These are phyloP conservation scores for Drosophila albomicans DNA, from an alignment of 1,140 invertebrate genomes.

Conservation along the genomic window DNA sequence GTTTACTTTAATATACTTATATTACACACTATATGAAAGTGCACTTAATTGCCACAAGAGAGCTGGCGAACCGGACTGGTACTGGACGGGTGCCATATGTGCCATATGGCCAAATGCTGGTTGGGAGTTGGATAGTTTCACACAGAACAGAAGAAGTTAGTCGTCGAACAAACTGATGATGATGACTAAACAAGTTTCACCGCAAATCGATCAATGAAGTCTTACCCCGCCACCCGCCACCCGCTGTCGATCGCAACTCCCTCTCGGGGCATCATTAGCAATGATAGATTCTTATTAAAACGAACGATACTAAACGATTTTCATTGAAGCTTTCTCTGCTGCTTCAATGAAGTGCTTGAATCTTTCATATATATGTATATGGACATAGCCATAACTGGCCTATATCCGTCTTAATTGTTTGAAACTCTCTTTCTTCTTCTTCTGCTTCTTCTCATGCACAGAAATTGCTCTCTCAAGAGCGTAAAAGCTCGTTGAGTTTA, in stretches of 20 bases:
- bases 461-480: neutral
- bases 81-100: slow-evolving; percentile 37
- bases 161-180: slow-evolving; percentile 21
- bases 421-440: neutral
- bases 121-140: too few relatives aligned
- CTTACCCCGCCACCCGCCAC: too few relatives aligned
- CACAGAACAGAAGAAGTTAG: neutral
- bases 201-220: slow-evolving; percentile 42
- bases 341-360: slow-evolving; percentile 5
- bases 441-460: neutral
- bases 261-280: slow-evolving; percentile 7
- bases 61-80: slow-evolving; percentile 15
- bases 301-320: slow-evolving; percentile 13
- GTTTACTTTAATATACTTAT: slow-evolving; percentile 3
- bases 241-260: neutral
- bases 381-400: slow-evolving; percentile 6
- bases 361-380: neutral
- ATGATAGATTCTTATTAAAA: slow-evolving; percentile 25
- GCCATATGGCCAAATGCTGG: slow-evolving; percentile 23
- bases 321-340: slow-evolving; percentile 28
- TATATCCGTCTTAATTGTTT: neutral
- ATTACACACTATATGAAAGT: slow-evolving; percentile 28
- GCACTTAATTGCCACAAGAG: slow-evolving; percentile 44
- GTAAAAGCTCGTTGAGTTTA: neutral
- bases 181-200: slow-evolving; percentile 44